Percentiles rank a stretch among this genome's conserved stretches.
These are phyloP conservation scores for Sycophila sp. DNA, from an alignment of 1,140 invertebrate genomes.

Conservation along the genomic window DNA sequence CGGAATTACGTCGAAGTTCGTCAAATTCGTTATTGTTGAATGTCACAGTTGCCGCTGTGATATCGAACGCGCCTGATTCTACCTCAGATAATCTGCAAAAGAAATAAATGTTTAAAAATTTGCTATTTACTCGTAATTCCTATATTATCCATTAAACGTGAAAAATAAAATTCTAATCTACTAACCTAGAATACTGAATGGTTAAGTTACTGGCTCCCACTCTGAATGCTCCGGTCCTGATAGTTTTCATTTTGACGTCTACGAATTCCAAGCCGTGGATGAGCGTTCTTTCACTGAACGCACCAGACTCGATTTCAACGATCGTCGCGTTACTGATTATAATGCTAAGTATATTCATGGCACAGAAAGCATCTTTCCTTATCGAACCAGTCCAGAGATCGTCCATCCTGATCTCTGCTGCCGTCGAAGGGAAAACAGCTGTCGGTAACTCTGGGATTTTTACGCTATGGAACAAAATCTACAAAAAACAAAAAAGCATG, in stretches of 20 bases:
- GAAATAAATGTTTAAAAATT: not conserved
- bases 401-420: constrained; percentile 71
- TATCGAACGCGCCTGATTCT: constrained; percentile 71
- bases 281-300: constrained; percentile 73
- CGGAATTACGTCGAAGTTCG: constrained; percentile 66
- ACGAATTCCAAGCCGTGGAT: constrained; percentile 72
- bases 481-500: constrained; percentile 54
- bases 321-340: constrained; percentile 72
- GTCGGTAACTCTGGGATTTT: constrained; percentile 69
- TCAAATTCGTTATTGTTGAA: constrained; percentile 73
- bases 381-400: constrained; percentile 69
- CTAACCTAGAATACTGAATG: constrained; percentile 74
- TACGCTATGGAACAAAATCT: constrained; percentile 75
- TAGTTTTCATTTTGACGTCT: constrained; percentile 68
- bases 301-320: constrained; percentile 69
- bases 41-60: constrained; percentile 70
- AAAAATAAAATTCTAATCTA: constrained; percentile 18
- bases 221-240: constrained; percentile 71
- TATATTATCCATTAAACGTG: not conserved
- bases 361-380: constrained; percentile 72
- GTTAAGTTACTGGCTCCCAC: constrained; percentile 74
- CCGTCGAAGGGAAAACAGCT: constrained; percentile 72
- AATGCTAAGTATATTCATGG: constrained; percentile 71
- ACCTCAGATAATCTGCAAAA: constrained; percentile 72
- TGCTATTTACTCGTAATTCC: not conserved